Conservation (phyloP, 2,113 vertebrate genomes). For the Indri indri region DNA sequence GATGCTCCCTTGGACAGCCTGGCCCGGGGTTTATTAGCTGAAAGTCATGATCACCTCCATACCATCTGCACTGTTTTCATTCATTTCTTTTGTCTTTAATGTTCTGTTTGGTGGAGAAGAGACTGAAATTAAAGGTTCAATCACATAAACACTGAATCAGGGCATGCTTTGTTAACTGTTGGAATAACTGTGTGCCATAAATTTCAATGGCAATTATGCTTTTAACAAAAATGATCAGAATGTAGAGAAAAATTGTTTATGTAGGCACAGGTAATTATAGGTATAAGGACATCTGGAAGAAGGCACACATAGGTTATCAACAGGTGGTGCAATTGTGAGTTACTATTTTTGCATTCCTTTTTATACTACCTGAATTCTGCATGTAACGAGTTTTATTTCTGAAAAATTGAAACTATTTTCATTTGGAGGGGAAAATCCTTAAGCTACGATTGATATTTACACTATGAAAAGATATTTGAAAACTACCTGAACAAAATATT, state of each 20-base stretch:
- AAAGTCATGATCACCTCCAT: background rate
- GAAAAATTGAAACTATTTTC: background rate
- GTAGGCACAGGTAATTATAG: background rate
- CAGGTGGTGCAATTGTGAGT: rapidly evolving
- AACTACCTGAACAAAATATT: background rate
- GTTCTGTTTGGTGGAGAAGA: background rate
- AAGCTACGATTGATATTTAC: background rate
- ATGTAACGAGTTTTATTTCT: background rate
- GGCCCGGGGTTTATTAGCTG: background rate
- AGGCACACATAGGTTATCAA: background rate
- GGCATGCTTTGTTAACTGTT: background rate
- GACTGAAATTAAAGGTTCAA: background rate
- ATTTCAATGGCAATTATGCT: background rate
- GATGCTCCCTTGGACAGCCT: background rate
- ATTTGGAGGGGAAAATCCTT: background rate
- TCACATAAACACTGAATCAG: background rate
- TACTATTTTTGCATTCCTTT: background rate
- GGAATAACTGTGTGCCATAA: background rate
- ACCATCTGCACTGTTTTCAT: background rate
- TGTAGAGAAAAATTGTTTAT: background rate
- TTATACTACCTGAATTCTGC: background rate
- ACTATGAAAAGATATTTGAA: background rate
- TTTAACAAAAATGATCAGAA: background rate
- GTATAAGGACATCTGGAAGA: background rate
- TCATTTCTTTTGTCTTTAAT: background rate